Percentiles rank a stretch among this genome's conserved stretches.
Conservation (phyloP, 1,140 invertebrate genomes). For the Formica selysi region DNA sequence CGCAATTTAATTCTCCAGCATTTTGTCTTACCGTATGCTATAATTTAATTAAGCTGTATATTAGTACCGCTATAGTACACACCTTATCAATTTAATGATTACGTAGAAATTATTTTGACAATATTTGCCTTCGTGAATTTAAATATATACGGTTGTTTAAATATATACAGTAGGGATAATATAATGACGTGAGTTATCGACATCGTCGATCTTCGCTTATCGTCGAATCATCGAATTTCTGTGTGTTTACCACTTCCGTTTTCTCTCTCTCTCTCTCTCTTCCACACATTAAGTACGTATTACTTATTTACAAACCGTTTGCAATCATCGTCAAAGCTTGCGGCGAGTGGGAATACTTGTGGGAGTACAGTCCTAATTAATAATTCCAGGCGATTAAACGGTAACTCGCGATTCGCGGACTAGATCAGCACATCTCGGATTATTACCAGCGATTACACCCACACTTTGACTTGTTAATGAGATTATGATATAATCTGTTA, state of each 20-base stretch:
- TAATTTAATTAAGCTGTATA: conserved; percentile 48
- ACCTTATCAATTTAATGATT: conserved; percentile 40
- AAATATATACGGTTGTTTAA: conserved; percentile 10
- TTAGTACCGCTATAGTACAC: conserved; percentile 13
- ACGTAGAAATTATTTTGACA: conserved; percentile 52
- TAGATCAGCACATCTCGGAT: conserved; percentile 29
- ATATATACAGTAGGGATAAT: neutral
- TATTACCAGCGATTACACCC: conserved; percentile 47
- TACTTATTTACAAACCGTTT: conserved; percentile 20
- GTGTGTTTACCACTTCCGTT: neutral
- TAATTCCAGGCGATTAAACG: conserved; percentile 66
- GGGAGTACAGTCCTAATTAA: conserved; percentile 55
- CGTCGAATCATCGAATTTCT: neutral
- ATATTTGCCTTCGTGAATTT: conserved; percentile 39
- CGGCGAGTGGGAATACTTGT: neutral
- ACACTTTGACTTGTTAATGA: conserved; percentile 38
- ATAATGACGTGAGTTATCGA: conserved; percentile 18
- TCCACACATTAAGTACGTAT: neutral
- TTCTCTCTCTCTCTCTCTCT: neutral
- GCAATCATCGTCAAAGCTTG: conserved; percentile 48
- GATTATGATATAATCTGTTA: conserved; percentile 9
- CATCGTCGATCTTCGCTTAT: neutral
- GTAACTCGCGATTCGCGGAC: conserved; percentile 41
- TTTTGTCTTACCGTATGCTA: conserved; percentile 29
- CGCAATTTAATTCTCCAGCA: conserved; percentile 42